Evolutionary conservation across 2,888 invertebrate species (phyloP).

Genomic region (Chromoteleia sp.): DNA sequence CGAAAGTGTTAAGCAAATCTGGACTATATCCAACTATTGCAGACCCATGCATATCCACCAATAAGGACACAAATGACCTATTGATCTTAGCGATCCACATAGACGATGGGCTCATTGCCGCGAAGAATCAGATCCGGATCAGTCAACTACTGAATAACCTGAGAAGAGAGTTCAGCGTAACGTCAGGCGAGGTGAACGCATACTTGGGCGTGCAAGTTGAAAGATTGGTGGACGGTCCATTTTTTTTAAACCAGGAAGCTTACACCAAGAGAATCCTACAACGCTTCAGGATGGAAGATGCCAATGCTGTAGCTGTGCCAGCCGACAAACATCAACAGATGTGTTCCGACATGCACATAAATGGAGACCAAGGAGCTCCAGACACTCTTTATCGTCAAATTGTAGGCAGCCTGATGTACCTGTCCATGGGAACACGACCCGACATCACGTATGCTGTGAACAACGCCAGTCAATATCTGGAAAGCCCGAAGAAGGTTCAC

Average conservation of each 20-base stretch:
- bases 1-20: slow-evolving; percentile 70
- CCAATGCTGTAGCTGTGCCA: slow-evolving; percentile 12
- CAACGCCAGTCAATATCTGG: slow-evolving; percentile 40
- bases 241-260: slow-evolving; percentile 45
- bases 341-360: background rate
- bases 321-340: slow-evolving; percentile 10
- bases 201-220: slow-evolving; percentile 24
- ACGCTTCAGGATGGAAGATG: slow-evolving; percentile 43
- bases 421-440: slow-evolving; percentile 63
- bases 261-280: slow-evolving; percentile 50
- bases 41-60: slow-evolving; percentile 73
- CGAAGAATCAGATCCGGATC: background rate
- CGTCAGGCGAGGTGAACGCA: slow-evolving; percentile 7
- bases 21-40: slow-evolving; percentile 66
- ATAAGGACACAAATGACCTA: slow-evolving; percentile 51
- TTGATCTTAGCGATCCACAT: slow-evolving; percentile 76
- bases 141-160: background rate
- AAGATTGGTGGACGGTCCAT: slow-evolving; percentile 25
- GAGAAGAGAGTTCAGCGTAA: slow-evolving; percentile 26
- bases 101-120: slow-evolving; percentile 75
- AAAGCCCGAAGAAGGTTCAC: slow-evolving; percentile 60
- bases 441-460: slow-evolving; percentile 65
- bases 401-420: slow-evolving; percentile 65
- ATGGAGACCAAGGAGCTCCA: background rate
- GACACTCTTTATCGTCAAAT: slow-evolving; percentile 64